A percentile compares a stretch with the other conserved stretches of the same genome.
phyloP scores from a whole-genome alignment of 2,113 vertebrate genomes.

The Varanus salvator region DNA sequence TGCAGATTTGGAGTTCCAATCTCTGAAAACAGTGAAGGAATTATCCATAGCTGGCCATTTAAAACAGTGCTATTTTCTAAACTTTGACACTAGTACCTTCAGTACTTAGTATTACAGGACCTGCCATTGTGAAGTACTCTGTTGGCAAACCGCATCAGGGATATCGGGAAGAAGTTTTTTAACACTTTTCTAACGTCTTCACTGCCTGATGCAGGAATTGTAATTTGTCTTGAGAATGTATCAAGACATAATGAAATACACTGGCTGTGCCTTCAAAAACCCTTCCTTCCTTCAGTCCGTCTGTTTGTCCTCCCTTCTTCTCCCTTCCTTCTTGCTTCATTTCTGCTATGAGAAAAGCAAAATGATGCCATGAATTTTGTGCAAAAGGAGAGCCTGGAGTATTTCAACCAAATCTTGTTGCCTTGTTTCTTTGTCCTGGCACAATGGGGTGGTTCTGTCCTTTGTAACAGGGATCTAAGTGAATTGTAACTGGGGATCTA shows the following conservation, averaged over 20 bases:
- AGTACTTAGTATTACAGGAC: not conserved
- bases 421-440: not conserved
- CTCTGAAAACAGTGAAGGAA: not conserved
- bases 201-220: not conserved
- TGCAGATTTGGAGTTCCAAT: not conserved
- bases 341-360: not conserved
- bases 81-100: slow-evolving; percentile 13
- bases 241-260: not conserved
- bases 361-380: not conserved
- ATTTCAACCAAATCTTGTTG: not conserved
- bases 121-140: not conserved
- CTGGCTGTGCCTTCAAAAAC: not conserved
- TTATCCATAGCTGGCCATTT: not conserved
- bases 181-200: slow-evolving; percentile 3
- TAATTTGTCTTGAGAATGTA: slow-evolving; percentile 14
- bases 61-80: not conserved
- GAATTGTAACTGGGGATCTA: not conserved
- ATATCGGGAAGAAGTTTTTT: not conserved
- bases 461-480: not conserved
- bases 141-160: slow-evolving; percentile 3
- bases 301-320: no score
- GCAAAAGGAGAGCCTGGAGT: not conserved
- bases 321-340: not conserved
- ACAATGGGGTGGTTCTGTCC: no score
- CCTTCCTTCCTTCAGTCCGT: no score